phyloP scores from a whole-genome alignment of 1,140 invertebrate species.

The Calephelis virginiensis region DNA sequence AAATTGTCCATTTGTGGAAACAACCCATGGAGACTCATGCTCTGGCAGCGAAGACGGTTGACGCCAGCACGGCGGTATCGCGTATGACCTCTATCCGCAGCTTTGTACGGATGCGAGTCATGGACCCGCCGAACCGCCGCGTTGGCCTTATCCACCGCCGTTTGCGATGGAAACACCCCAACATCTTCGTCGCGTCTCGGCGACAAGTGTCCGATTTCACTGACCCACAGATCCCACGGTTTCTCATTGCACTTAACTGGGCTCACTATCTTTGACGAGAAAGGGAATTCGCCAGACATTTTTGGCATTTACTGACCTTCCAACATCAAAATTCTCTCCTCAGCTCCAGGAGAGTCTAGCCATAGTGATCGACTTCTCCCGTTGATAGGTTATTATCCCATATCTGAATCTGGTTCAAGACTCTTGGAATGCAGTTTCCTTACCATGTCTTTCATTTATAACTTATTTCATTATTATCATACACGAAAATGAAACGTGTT shows the following conservation, averaged over 20 bases:
- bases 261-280: constrained; percentile 61
- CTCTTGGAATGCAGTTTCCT: constrained; percentile 40
- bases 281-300: constrained; percentile 70
- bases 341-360: constrained; percentile 56
- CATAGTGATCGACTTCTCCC: constrained; percentile 57
- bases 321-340: constrained; percentile 42
- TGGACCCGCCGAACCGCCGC: constrained; percentile 44
- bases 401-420: constrained; percentile 51
- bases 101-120: constrained; percentile 52
- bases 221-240: constrained; percentile 76
- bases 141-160: constrained; percentile 51
- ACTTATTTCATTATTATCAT: constrained; percentile 60
- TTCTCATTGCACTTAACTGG: constrained; percentile 74
- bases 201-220: constrained; percentile 69
- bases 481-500: constrained; percentile 58
- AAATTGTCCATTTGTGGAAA: constrained; percentile 82
- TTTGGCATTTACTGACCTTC: constrained; percentile 47
- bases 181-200: constrained; percentile 61
- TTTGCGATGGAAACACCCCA: constrained; percentile 43
- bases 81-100: constrained; percentile 36
- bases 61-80: constrained; percentile 57
- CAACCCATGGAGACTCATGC: constrained; percentile 81
- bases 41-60: constrained; percentile 58
- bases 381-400: constrained; percentile 78
- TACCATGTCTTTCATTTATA: constrained; percentile 55